Evolutionary conservation across 2,113 vertebrate species (phyloP).

Genomic region (Callaeas wilsoni): DNA sequence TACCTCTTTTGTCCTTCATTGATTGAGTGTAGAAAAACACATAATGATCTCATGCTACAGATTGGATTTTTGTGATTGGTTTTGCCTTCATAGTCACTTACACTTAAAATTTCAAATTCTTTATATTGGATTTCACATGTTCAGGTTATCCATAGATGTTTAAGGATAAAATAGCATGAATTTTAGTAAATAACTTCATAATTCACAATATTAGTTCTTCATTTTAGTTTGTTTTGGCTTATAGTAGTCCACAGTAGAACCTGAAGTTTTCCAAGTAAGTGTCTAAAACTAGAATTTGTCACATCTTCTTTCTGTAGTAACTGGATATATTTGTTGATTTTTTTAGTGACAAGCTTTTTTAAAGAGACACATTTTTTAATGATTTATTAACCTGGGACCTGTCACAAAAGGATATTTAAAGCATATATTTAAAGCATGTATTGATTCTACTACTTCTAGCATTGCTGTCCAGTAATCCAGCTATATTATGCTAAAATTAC

Average conservation of each 20-base stretch:
- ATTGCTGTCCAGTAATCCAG: constrained; percentile 66
- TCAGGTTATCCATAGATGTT: background rate
- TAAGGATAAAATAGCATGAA: background rate
- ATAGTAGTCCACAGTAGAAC: background rate
- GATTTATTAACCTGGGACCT: constrained; percentile 55
- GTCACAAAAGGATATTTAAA: constrained; percentile 68
- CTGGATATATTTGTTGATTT: background rate
- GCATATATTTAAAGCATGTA: constrained; percentile 30
- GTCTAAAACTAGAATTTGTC: background rate
- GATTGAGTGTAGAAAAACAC: background rate
- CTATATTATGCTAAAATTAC: constrained; percentile 68
- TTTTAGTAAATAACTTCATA: background rate
- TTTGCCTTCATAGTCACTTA: background rate
- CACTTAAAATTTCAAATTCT: background rate
- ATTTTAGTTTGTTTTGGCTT: background rate
- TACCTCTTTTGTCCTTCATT: background rate
- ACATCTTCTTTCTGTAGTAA: background rate
- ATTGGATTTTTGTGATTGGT: background rate
- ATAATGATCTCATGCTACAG: background rate
- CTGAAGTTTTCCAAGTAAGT: background rate
- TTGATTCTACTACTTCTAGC: constrained; percentile 40
- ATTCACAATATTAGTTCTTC: background rate
- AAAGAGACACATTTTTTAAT: background rate
- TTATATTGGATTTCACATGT: background rate
- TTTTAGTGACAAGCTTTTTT: background rate